These are phyloP conservation scores for Caenorhabditis afra DNA, from an alignment of 2,888 invertebrate genomes.

Conservation along the genomic window DNA sequence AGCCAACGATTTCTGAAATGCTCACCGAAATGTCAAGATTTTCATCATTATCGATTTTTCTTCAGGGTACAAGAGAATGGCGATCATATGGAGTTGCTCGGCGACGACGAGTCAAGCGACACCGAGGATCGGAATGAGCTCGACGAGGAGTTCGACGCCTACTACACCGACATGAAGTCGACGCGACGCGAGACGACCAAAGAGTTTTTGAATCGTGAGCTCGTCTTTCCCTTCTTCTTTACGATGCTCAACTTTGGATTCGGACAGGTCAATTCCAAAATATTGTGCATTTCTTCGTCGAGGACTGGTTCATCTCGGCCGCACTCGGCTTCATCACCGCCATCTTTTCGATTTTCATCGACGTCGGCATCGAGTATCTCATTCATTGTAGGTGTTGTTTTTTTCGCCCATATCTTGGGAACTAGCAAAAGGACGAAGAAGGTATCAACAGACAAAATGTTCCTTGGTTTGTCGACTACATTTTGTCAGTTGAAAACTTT, in stretches of 20 bases:
- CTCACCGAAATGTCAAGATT: not conserved
- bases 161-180: conserved; percentile 34
- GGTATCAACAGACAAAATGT: too few species aligned
- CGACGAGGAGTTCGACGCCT: conserved; percentile 47
- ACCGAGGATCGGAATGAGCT: conserved; percentile 30
- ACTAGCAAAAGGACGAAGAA: too few species aligned
- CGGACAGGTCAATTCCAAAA: conserved; percentile 76
- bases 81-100: conserved; percentile 47
- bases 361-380: conserved; percentile 78
- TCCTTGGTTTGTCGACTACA: too few species aligned
- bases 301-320: conserved; percentile 82
- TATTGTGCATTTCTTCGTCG: conserved; percentile 80
- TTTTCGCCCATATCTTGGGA: too few species aligned
- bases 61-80: conserved; percentile 57
- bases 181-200: conserved; percentile 49
- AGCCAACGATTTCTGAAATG: too few species aligned
- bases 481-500: too few species aligned
- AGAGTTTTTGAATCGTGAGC: conserved; percentile 50
- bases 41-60: not conserved
- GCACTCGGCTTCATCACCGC: conserved; percentile 82
- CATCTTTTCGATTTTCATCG: conserved; percentile 78
- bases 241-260: too few species aligned
- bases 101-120: conserved; percentile 44
- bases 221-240: not conserved
- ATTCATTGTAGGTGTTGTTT: conserved; percentile 74